Evolutionary conservation across 2,113 vertebrate genomes (phyloP).

Genomic region (Sitta europaea): DNA sequence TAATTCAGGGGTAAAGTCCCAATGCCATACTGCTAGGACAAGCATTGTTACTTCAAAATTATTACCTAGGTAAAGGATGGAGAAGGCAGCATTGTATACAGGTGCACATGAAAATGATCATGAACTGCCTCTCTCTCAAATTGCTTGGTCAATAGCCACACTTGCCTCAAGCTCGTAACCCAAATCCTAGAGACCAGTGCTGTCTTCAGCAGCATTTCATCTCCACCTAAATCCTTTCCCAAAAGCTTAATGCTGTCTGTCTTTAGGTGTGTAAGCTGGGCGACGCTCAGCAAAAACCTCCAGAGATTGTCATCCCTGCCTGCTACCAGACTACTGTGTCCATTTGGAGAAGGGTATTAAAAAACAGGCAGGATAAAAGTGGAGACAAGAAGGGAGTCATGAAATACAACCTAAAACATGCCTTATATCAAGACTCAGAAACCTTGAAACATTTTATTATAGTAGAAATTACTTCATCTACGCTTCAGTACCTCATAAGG

Average conservation of each 20-base stretch:
- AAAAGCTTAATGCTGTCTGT: background rate
- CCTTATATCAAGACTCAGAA: background rate
- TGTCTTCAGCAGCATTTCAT: background rate
- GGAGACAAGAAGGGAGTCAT: background rate
- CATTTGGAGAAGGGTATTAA: background rate
- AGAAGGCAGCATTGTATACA: background rate
- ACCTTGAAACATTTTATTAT: background rate
- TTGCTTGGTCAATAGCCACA: background rate
- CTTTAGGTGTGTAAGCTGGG: background rate
- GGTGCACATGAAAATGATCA: background rate
- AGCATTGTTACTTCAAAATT: background rate
- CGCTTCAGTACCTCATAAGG: background rate
- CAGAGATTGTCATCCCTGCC: background rate
- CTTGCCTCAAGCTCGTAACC: background rate
- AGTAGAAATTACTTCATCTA: background rate
- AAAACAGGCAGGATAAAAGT: background rate
- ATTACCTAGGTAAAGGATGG: background rate
- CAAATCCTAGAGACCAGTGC: background rate
- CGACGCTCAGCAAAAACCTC: background rate
- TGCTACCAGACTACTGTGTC: background rate
- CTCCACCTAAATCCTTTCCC: background rate
- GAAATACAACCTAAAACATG: background rate
- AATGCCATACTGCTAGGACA: background rate
- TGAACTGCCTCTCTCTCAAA: background rate
- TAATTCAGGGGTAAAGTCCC: background rate